Evolutionary conservation across 1,140 invertebrate species (phyloP).

Genomic region (Aporrectodea caliginosa): DNA sequence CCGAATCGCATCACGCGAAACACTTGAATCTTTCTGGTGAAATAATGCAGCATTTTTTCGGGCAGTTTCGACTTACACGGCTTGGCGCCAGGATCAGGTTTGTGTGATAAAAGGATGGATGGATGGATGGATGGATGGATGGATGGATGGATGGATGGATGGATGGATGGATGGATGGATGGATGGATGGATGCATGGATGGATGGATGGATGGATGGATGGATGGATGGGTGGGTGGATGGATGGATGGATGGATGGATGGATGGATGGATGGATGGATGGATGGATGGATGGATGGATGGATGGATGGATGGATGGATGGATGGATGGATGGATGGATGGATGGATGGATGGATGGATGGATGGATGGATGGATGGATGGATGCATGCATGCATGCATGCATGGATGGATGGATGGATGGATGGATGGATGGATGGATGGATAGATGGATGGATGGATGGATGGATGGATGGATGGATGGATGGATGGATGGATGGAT

Average conservation of each 20-base stretch:
- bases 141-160: constrained; percentile 7
- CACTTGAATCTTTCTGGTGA: no score
- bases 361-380: not conserved
- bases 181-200: constrained; percentile 4
- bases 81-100: no score
- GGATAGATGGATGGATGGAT: no score
- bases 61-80: no score
- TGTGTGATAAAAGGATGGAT: not conserved
- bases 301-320: constrained; percentile 16
- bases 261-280: constrained; percentile 16
- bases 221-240: no score
- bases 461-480: not conserved
- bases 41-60: no score
- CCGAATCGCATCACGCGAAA: no score
- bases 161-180: constrained; percentile 7
- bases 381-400: constrained; percentile 10
- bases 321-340: constrained; percentile 16
- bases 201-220: constrained; percentile 12
- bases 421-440: no score
- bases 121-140: not conserved
- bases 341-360: constrained; percentile 14
- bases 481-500: not conserved
- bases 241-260: no score
- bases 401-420: constrained; percentile 9
- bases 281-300: constrained; percentile 16